phyloP scores from a whole-genome alignment of 2,888 invertebrate genomes.

The Acanthoscelides obtectus region DNA sequence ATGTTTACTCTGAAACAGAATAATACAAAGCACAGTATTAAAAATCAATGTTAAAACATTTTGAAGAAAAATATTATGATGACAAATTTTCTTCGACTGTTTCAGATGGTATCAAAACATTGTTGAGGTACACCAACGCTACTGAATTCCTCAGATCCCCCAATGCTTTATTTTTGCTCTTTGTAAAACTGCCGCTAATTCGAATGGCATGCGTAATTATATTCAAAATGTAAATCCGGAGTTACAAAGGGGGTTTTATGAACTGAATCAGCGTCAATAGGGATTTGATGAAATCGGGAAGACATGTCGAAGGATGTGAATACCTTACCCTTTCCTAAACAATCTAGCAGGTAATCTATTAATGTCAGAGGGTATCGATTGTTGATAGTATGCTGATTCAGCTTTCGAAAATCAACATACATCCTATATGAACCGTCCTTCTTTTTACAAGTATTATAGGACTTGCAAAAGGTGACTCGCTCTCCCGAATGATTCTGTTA shows the following conservation, averaged over 20 bases:
- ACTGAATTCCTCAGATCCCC: background rate
- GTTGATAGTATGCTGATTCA: slow-evolving; percentile 26
- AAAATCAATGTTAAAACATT: too few relatives aligned
- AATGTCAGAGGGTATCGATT: slow-evolving; percentile 27
- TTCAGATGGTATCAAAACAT: background rate
- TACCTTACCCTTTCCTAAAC: slow-evolving; percentile 25
- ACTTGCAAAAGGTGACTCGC: too few relatives aligned
- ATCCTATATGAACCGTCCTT: slow-evolving; percentile 15
- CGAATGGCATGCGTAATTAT: slow-evolving; percentile 13
- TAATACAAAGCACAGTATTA: too few relatives aligned
- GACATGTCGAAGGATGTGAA: too few relatives aligned
- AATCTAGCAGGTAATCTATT: slow-evolving; percentile 28
- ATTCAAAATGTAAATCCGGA: background rate
- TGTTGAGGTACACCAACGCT: background rate
- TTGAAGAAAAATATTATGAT: too few relatives aligned
- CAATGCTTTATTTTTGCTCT: background rate
- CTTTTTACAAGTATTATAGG: background rate
- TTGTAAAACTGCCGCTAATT: slow-evolving; percentile 2
- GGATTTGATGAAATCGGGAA: slow-evolving; percentile 24
- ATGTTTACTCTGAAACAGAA: too few relatives aligned
- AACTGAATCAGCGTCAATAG: slow-evolving; percentile 24
- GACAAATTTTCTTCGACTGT: too few relatives aligned
- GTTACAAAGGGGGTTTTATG: slow-evolving; percentile 9
- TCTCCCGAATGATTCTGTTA: background rate
- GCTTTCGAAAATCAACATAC: slow-evolving; percentile 23